phyloP scores from a whole-genome alignment of 53 echinoderm and acorn worm genomes.

The Echinarachnius parma region DNA sequence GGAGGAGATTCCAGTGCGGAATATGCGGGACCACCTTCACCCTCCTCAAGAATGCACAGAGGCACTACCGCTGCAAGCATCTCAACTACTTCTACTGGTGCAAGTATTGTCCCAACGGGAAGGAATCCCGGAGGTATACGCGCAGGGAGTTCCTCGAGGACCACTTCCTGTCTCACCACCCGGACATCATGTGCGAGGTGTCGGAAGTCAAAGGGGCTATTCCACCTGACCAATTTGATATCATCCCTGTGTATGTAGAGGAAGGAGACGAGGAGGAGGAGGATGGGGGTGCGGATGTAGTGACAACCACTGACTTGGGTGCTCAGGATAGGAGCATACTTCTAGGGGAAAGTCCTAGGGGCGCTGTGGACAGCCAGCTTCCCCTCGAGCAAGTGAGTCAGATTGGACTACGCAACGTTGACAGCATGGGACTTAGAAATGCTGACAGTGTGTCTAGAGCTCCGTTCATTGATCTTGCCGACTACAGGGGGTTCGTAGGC shows the following conservation, averaged over 20 bases:
- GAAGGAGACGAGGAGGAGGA: conserved; percentile 33
- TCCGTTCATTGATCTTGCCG: conserved; percentile 28
- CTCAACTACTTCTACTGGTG: conserved; percentile 41
- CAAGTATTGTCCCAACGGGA: conserved; percentile 36
- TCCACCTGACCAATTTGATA: conserved; percentile 18
- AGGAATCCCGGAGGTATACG: conserved; percentile 25
- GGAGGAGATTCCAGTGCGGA: conserved; percentile 39
- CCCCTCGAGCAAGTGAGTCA: not conserved
- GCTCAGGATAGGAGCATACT: not conserved
- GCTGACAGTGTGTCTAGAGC: not conserved
- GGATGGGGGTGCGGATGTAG: conserved; percentile 17
- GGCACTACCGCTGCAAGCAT: conserved; percentile 34
- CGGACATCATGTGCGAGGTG: conserved; percentile 22
- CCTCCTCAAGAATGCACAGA: conserved; percentile 32
- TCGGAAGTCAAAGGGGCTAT: not conserved
- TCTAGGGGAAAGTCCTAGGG: not conserved
- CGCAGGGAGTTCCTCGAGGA: conserved; percentile 30
- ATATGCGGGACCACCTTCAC: conserved; percentile 39
- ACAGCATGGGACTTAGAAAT: not conserved
- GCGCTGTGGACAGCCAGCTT: not conserved
- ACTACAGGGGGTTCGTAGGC: too few species aligned
- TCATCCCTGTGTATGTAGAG: conserved; percentile 11
- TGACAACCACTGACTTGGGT: conserved; percentile 7
- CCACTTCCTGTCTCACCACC: conserved; percentile 28
- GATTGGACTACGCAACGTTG: too few species aligned